phyloP scores from a whole-genome alignment of 2,797 vertebrate genomes.

The Gallinago stenura region DNA sequence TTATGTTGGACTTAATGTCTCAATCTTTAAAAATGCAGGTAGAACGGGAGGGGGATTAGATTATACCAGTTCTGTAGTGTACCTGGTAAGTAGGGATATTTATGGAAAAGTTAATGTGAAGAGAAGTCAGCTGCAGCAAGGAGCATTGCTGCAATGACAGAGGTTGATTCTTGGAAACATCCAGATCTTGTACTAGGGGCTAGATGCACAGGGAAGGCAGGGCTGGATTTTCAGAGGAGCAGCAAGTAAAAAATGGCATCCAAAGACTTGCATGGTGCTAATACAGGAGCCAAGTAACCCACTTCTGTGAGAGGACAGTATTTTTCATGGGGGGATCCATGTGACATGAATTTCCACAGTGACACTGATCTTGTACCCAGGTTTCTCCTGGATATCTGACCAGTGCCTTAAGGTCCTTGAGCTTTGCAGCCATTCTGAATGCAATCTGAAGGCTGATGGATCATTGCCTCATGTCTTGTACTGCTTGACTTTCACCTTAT shows the following conservation, averaged over 20 bases:
- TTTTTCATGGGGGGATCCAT: background rate
- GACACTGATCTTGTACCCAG: background rate
- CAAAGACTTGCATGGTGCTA: background rate
- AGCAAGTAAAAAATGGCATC: background rate
- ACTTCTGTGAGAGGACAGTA: background rate
- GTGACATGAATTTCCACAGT: background rate
- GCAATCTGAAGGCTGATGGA: background rate
- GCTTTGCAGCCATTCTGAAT: background rate
- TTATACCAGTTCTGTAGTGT: background rate
- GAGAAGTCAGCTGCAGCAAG: background rate
- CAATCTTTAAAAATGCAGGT: background rate
- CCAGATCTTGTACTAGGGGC: background rate
- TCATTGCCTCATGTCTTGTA: background rate
- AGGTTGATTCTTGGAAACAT: background rate
- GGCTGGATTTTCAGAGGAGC: background rate
- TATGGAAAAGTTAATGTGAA: background rate
- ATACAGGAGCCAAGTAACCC: background rate
- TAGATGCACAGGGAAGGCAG: background rate
- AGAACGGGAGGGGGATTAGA: background rate
- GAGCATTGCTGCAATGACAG: background rate
- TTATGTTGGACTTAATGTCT: background rate
- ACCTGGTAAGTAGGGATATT: background rate
- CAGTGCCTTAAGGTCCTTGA: background rate
- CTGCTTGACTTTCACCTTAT: background rate
- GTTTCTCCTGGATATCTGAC: background rate